Conservation (phyloP, 2,888 invertebrate genomes). For the Lissocephala sabroskyi region DNA sequence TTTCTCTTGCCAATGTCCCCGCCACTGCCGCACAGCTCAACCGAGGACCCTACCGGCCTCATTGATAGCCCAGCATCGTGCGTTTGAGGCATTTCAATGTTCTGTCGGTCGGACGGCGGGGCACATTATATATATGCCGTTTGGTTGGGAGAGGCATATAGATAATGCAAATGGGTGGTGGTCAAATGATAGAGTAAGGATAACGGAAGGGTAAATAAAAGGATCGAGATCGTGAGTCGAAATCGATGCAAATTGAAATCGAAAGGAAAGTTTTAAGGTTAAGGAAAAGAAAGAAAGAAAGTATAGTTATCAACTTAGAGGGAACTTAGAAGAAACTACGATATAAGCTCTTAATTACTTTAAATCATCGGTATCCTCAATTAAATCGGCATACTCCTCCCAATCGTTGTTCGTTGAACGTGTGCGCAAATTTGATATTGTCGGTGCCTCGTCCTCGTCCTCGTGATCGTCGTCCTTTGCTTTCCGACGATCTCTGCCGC, state of each 20-base stretch:
- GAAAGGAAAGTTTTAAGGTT: too few relatives aligned
- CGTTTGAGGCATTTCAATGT: constrained; percentile 69
- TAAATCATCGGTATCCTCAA: constrained; percentile 73
- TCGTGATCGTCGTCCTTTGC: constrained; percentile 19
- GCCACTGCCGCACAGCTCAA: constrained; percentile 37
- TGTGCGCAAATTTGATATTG: constrained; percentile 71
- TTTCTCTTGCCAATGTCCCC: constrained; percentile 10
- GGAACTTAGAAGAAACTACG: constrained; percentile 73
- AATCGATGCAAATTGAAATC: constrained; percentile 46
- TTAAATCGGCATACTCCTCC: constrained; percentile 72
- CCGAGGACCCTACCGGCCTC: constrained; percentile 42
- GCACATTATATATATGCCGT: too few relatives aligned
- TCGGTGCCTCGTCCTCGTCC: constrained; percentile 62
- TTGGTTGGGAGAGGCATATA: too few relatives aligned
- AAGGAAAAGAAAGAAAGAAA: constrained; percentile 46
- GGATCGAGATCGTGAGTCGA: constrained; percentile 25
- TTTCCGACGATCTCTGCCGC: constrained; percentile 12
- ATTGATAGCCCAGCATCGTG: constrained; percentile 69
- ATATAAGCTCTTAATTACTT: constrained; percentile 74
- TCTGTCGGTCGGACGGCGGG: constrained; percentile 45
- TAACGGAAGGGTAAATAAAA: too few relatives aligned
- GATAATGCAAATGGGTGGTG: too few relatives aligned
- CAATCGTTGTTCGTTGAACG: constrained; percentile 72
- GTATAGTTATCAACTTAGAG: constrained; percentile 66
- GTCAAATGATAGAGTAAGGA: background rate